Percentiles rank a stretch among this genome's conserved stretches.
Conservation (phyloP, 2,113 vertebrate species). For the Onychostoma macrolepis region DNA sequence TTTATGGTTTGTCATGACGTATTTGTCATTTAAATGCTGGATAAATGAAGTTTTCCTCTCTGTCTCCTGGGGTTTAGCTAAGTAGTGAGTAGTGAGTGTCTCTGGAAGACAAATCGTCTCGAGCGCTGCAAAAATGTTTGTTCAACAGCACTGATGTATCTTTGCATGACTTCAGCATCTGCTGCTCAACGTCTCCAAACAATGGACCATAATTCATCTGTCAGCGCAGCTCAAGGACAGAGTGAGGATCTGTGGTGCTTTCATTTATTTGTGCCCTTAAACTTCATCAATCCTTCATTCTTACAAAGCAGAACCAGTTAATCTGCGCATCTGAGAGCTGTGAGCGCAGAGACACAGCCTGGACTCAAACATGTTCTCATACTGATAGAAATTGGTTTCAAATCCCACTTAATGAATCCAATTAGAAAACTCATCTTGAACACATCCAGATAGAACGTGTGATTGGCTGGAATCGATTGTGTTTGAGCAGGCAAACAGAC, state of each 20-base stretch:
- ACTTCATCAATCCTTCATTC: background rate
- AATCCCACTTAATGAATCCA: background rate
- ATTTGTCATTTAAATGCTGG: slow-evolving; percentile 20
- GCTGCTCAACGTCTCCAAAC: slow-evolving; percentile 33
- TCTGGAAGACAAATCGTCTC: slow-evolving; percentile 5
- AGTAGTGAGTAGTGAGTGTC: slow-evolving; percentile 10
- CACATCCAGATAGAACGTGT: background rate
- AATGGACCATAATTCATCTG: slow-evolving; percentile 31
- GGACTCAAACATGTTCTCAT: no score
- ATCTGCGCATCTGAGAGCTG: background rate
- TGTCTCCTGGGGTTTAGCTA: slow-evolving; percentile 6
- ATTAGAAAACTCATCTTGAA: slow-evolving; percentile 16
- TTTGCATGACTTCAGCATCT: slow-evolving; percentile 17
- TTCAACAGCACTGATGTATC: slow-evolving; percentile 46
- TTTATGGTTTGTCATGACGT: slow-evolving; percentile 20
- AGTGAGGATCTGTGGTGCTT: background rate
- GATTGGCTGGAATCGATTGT: background rate
- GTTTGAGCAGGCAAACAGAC: background rate
- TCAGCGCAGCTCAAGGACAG: background rate
- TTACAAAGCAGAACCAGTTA: background rate
- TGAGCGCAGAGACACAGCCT: background rate
- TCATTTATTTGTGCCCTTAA: background rate
- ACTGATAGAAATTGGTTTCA: background rate
- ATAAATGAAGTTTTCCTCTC: background rate
- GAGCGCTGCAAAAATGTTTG: slow-evolving; percentile 27